Evolutionary conservation across 1,140 invertebrate species (phyloP).

Genomic region (Apis florea): DNA sequence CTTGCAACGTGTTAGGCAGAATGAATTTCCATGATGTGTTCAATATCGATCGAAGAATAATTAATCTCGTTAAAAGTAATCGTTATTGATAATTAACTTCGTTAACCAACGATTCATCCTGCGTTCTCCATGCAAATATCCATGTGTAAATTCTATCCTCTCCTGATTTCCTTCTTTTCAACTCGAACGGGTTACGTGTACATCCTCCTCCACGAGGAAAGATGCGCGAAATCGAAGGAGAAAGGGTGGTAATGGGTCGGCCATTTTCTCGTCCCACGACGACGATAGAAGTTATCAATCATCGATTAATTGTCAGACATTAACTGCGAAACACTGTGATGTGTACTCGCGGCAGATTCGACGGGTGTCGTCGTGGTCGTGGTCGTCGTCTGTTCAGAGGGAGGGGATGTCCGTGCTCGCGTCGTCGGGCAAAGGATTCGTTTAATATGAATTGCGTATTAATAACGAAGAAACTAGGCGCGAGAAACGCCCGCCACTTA

Average conservation of each 20-base stretch:
- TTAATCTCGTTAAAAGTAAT: too few species aligned
- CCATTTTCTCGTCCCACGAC: conserved; percentile 22
- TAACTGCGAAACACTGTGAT: conserved; percentile 55
- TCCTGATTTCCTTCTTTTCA: too few species aligned
- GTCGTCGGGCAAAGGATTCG: conserved; percentile 65
- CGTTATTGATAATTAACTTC: too few species aligned
- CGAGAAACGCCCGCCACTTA: conserved; percentile 69
- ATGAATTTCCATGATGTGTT: too few species aligned
- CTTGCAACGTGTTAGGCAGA: too few species aligned
- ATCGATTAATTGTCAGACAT: conserved; percentile 60
- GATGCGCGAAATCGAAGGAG: conserved; percentile 16
- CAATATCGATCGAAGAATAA: too few species aligned
- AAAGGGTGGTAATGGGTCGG: not conserved
- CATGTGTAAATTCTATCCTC: too few species aligned
- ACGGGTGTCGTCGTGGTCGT: not conserved
- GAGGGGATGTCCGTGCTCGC: conserved; percentile 25
- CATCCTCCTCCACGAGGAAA: not conserved
- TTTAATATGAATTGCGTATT: conserved; percentile 80
- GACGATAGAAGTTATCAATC: conserved; percentile 17
- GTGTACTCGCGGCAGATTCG: conserved; percentile 10
- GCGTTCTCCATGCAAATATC: too few species aligned
- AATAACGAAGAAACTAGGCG: conserved; percentile 78
- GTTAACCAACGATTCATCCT: too few species aligned
- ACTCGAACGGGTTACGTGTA: too few species aligned
- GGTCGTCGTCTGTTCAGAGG: not conserved